These are phyloP conservation scores for Tetheella fluctuosa DNA, from an alignment of 2,888 invertebrate genomes.

Conservation along the genomic window DNA sequence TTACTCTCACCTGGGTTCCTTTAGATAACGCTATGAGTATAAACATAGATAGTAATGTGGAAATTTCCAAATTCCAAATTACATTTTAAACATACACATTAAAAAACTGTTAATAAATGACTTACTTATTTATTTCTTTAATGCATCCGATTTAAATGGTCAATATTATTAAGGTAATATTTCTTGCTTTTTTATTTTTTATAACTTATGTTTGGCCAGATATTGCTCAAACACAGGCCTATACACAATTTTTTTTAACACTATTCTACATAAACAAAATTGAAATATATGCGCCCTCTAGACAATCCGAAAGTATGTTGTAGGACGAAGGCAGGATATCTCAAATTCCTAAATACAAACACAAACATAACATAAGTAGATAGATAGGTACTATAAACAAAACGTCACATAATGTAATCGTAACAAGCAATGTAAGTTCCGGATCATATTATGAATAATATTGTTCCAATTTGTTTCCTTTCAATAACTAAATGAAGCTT, in stretches of 20 bases:
- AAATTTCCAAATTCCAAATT: not conserved
- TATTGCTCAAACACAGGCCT: no score
- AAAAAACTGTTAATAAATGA: not conserved
- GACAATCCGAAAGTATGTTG: no score
- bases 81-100: not conserved
- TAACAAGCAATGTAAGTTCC: not conserved
- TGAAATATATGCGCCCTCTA: no score
- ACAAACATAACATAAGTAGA: no score
- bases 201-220: no score
- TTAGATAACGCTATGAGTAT: slow-evolving; percentile 16
- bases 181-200: no score
- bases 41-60: slow-evolving; percentile 1
- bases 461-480: not conserved
- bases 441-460: not conserved
- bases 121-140: no score
- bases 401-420: not conserved
- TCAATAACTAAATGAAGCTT: not conserved
- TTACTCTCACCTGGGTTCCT: slow-evolving; percentile 15
- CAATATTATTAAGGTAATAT: no score
- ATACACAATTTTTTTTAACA: no score
- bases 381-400: not conserved
- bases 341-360: no score
- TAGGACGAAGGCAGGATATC: not conserved
- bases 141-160: no score
- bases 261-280: no score